A percentile compares a stretch with the other conserved stretches of the same genome.
These are phyloP conservation scores for Apistogramma diplotaenia DNA, from an alignment of 2,113 vertebrate species.

Conservation along the genomic window DNA sequence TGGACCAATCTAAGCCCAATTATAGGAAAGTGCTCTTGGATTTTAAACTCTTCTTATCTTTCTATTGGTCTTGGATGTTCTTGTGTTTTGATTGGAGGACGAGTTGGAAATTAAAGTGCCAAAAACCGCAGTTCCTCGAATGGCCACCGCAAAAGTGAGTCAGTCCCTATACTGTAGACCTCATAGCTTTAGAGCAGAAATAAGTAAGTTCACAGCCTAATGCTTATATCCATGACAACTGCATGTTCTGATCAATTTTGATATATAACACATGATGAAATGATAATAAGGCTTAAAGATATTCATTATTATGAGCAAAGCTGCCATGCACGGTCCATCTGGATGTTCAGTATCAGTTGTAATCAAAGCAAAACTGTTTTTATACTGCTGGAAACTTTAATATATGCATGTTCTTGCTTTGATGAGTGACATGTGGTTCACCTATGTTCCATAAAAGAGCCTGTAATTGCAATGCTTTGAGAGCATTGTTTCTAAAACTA, in stretches of 20 bases:
- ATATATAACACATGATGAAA: not conserved
- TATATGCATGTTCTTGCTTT: not conserved
- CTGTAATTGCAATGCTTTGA: not conserved
- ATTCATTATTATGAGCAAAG: fast-evolving
- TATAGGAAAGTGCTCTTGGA: not conserved
- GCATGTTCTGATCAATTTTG: not conserved
- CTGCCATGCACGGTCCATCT: not conserved
- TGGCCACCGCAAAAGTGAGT: not conserved
- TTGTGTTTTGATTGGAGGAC: no score
- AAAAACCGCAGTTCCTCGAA: not conserved
- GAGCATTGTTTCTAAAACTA: not conserved
- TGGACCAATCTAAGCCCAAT: slow-evolving; percentile 28
- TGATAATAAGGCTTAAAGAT: not conserved
- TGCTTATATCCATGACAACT: not conserved
- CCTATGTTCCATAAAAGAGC: not conserved
- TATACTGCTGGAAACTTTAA: not conserved
- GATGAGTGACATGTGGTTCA: not conserved
- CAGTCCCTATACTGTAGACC: not conserved
- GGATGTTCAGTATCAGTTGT: not conserved
- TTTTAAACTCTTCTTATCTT: not conserved
- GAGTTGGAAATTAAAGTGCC: no score
- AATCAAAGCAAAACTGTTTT: not conserved
- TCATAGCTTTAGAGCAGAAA: no score
- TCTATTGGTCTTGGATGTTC: not conserved
- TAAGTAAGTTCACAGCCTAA: not conserved